Conservation (phyloP, 1,140 invertebrate genomes). For the Phymorhynchus buccinoides region DNA sequence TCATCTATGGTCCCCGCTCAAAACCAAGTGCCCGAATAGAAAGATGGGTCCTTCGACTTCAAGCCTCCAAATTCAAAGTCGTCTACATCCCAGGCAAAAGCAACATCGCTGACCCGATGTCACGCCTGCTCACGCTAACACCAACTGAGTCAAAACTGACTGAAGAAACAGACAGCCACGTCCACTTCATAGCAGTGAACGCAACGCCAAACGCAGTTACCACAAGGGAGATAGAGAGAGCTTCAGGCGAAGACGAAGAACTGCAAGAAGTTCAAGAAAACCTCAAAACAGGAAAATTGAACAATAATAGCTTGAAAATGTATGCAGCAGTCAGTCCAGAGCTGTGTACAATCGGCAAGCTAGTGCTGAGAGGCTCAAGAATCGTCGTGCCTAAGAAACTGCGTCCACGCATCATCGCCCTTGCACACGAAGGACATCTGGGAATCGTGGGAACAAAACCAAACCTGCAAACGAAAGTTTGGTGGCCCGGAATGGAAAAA, state of each 20-base stretch:
- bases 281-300: neutral
- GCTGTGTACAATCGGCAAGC: constrained; percentile 39
- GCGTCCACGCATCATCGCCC: constrained; percentile 12
- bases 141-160: neutral
- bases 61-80: constrained; percentile 51
- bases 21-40: constrained; percentile 54
- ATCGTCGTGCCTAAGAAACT: constrained; percentile 42
- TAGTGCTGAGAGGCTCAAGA: constrained; percentile 44
- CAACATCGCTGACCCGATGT: constrained; percentile 52
- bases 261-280: neutral
- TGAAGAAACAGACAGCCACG: constrained; percentile 37
- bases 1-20: constrained; percentile 49
- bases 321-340: constrained; percentile 39
- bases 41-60: constrained; percentile 53
- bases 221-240: constrained; percentile 35
- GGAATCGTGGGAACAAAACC: constrained; percentile 51
- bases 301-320: constrained; percentile 2
- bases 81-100: constrained; percentile 38
- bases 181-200: constrained; percentile 27
- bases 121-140: constrained; percentile 32
- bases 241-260: constrained; percentile 8
- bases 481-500: constrained; percentile 56
- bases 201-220: constrained; percentile 39
- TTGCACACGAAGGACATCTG: constrained; percentile 47
- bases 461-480: constrained; percentile 45